Evolutionary conservation across 2,888 invertebrate genomes (phyloP).

Genomic region (Ochropleura plecta): DNA sequence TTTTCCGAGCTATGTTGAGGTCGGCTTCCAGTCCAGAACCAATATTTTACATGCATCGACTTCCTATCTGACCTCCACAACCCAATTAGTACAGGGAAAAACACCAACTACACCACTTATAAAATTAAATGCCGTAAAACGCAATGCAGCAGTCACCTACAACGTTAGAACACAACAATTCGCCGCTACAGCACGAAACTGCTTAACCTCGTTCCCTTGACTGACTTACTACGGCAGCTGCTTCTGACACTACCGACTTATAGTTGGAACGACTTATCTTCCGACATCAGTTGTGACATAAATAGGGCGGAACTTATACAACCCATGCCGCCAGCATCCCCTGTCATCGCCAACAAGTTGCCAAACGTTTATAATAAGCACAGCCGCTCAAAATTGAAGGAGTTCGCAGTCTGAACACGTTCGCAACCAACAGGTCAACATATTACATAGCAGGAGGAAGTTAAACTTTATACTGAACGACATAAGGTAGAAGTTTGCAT

Average conservation of each 20-base stretch:
- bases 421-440: constrained; percentile 77
- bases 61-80: too few species aligned
- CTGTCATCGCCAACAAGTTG: constrained; percentile 70
- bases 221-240: constrained; percentile 52
- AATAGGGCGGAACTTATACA: constrained; percentile 44
- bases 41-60: too few species aligned
- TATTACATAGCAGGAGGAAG: constrained; percentile 33
- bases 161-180: constrained; percentile 17
- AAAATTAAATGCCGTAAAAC: constrained; percentile 38
- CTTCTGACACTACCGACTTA: constrained; percentile 33
- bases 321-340: constrained; percentile 39
- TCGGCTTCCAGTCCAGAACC: too few species aligned
- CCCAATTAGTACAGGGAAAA: too few species aligned
- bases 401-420: constrained; percentile 72
- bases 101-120: not conserved
- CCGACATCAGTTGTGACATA: constrained; percentile 45
- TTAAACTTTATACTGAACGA: constrained; percentile 24
- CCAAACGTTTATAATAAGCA: constrained; percentile 70
- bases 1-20: too few species aligned
- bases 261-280: constrained; percentile 44
- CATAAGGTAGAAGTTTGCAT: constrained; percentile 66
- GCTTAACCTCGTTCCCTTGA: constrained; percentile 58
- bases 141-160: constrained; percentile 53
- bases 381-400: constrained; percentile 67
- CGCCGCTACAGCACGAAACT: constrained; percentile 35